These are phyloP conservation scores for Siderastrea siderea DNA, from an alignment of 92 coral and sea anemone species.

Conservation along the genomic window DNA sequence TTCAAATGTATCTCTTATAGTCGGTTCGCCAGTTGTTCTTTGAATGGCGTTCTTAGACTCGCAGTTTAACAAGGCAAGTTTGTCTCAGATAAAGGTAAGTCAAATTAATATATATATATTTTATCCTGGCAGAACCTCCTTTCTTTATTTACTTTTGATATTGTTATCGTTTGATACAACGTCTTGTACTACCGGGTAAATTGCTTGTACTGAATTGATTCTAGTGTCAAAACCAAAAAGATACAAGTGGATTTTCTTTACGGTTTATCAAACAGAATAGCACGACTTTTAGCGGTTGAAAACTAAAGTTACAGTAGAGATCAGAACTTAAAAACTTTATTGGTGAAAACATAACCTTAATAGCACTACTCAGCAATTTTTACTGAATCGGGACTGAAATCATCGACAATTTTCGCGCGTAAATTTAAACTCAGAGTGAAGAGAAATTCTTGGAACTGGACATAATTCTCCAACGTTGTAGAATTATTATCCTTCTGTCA, in stretches of 20 bases:
- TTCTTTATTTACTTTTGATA: background rate
- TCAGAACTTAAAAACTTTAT: background rate
- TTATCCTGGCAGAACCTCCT: background rate
- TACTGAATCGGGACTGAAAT: too few species aligned
- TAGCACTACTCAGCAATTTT: too few species aligned
- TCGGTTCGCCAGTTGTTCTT: background rate
- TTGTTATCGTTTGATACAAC: background rate
- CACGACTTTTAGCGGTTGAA: background rate
- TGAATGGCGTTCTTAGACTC: conserved; percentile 48
- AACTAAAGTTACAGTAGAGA: background rate
- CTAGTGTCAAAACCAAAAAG: conserved; percentile 14
- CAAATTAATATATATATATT: background rate
- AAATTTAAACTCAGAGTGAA: too few species aligned
- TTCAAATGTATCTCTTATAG: conserved; percentile 25
- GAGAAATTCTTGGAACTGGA: too few species aligned
- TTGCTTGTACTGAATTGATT: conserved; percentile 41
- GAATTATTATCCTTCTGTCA: background rate
- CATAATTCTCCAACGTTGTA: too few species aligned
- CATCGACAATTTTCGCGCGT: too few species aligned
- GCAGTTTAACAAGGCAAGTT: conserved; percentile 55
- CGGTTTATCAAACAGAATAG: background rate
- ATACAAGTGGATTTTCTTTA: conserved; percentile 16
- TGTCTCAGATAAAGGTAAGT: conserved; percentile 44
- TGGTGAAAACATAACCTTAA: background rate
- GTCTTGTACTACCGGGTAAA: conserved; percentile 41